Base-by-base conservation (phyloP, 2,113 vertebrate genomes). In the Malurus melanocephalus region DNA sequence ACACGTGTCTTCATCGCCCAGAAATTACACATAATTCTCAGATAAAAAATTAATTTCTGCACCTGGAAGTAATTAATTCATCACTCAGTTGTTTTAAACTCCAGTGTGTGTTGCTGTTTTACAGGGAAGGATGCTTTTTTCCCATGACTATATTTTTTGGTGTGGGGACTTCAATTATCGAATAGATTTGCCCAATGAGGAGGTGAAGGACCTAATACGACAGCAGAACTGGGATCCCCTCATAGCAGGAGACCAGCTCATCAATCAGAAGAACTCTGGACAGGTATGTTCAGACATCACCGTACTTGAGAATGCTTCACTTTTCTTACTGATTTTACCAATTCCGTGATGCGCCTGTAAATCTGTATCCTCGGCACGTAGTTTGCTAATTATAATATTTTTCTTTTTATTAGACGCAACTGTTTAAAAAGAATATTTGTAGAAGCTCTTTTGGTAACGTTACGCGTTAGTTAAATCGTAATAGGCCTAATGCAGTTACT, bases 121-220 rank as follows among this genome's bases (percentile, higher is more conserved):
- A 43, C 69, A 99, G 99, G 99, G 99, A 80, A 98, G 99, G 84
- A 97, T 99, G 97, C 97, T 99, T 1, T 99, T 99, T 95, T 99
- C 99, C 24, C 99, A 99, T 72, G 99, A 99, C 95, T 99, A 99
- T 55, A 98, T 99, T 26, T 99, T 99, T 96, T 99, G 99, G 99
- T 99, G 99, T 76, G 99, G 99, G n/a, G 99, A 99, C 95, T 99
- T 99, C 87, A 99, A 99, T 96, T 99, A 99, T 95, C 98, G 99
- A 27, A 99, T 99, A 68, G 98, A 95, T 95, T 94, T 99, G 80
- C 98, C 99, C 73, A 99, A 99, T 45, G 99, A 99, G 81, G 99
- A 99, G 92, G 99, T 99, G 27, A 99, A 99, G 88, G 99, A 99
- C 2, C 96, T 99, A 21, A 99, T 99, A 96, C 97, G 95, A 77